Conservation (phyloP, 1,140 invertebrate genomes). For the Ostrea edulis region DNA sequence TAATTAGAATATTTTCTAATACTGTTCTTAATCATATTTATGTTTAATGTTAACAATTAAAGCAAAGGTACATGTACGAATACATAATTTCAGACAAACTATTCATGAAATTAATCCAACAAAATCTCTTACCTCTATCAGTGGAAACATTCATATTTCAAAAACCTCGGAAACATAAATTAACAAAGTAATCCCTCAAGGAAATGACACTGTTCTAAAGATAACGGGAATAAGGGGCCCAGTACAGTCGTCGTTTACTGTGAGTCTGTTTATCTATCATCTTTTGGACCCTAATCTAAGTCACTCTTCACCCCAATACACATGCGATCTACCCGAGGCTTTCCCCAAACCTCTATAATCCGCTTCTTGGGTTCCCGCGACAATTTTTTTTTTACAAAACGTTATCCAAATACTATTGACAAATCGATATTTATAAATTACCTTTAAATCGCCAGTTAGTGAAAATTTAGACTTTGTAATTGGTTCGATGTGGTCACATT, state of each 20-base stretch:
- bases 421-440: conserved; percentile 38
- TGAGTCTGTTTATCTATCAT: background rate
- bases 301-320: conserved; percentile 32
- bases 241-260: background rate
- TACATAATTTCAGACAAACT: too few species aligned
- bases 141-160: background rate
- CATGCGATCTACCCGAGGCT: conserved; percentile 10
- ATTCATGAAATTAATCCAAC: background rate
- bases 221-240: background rate
- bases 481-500: background rate
- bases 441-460: conserved; percentile 15
- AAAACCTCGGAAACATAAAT: conserved; percentile 2
- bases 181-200: background rate
- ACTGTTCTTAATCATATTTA: background rate
- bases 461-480: conserved; percentile 27
- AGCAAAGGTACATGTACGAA: too few species aligned
- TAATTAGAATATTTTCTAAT: background rate
- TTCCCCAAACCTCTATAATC: conserved; percentile 2
- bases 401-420: conserved; percentile 35
- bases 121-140: conserved; percentile 1
- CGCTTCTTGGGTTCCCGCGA: background rate
- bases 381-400: background rate
- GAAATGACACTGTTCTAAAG: background rate
- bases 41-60: too few species aligned
- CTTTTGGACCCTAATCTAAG: background rate